These are phyloP conservation scores for Stenopsyche tienmushanensis DNA, from an alignment of 1,140 invertebrate species.

Conservation along the genomic window DNA sequence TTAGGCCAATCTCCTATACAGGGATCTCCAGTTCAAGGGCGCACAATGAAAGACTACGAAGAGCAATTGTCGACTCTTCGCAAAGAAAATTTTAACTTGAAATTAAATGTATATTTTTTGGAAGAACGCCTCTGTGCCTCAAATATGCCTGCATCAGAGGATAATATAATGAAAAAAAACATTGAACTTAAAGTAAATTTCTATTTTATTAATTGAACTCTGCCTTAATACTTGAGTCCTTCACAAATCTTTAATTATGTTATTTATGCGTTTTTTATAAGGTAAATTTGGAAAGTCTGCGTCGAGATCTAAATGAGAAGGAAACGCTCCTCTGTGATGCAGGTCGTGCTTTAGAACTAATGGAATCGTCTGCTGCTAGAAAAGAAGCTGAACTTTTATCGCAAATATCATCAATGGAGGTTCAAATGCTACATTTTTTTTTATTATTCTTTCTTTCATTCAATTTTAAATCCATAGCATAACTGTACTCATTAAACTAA, in stretches of 20 bases:
- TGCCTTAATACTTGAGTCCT: conserved; percentile 5
- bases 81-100: conserved; percentile 92
- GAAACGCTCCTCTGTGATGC: conserved; percentile 81
- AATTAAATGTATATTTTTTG: conserved; percentile 85
- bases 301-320: conserved; percentile 77
- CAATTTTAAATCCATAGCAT: too few relatives aligned
- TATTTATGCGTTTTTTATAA: conserved; percentile 45
- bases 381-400: conserved; percentile 30
- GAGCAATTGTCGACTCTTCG: conserved; percentile 78
- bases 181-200: conserved; percentile 73
- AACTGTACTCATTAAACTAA: too few relatives aligned
- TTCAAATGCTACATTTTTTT: too few relatives aligned
- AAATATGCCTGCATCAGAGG: conserved; percentile 9
- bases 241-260: conserved; percentile 8
- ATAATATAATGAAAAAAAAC: conserved; percentile 61
- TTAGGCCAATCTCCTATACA: conserved; percentile 42
- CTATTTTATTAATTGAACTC: not conserved
- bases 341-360: conserved; percentile 72
- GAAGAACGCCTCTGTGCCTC: conserved; percentile 74
- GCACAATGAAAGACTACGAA: conserved; percentile 88
- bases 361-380: conserved; percentile 55
- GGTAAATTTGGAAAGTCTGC: conserved; percentile 76
- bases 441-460: not conserved
- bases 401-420: conserved; percentile 15
- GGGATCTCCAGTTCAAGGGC: conserved; percentile 57